Evolutionary conservation across 2,888 invertebrate species (phyloP), one percentile per base, ranked within the genome.

Genomic region (Pammene fasciana): DNA sequence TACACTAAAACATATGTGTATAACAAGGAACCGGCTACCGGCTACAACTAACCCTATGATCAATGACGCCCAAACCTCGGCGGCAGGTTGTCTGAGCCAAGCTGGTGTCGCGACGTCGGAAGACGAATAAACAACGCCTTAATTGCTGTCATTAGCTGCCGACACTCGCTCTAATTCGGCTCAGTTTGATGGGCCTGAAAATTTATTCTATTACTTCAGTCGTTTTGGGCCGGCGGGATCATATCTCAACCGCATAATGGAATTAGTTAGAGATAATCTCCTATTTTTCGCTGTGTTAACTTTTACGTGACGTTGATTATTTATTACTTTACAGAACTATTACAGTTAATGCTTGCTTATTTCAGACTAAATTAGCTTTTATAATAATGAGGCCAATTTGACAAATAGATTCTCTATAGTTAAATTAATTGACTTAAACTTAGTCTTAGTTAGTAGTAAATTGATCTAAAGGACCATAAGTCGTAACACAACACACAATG

Each of bases 161-260:
- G 78, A 78, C 79, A 83, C 80, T 84, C 81, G 76, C 75, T 78
- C 75, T 84, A 84, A 86, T 86, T 86, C 79, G 76, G 75, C 73
- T 79, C 73, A 76, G 81, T 80, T 86, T 82, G 84, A 88, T 87
- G 81, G 79, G 68, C 76, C 75, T 75, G 82, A 85, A 86, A 89
- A 89, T 86, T 71, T 86, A 87, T 88, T 84, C 85, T 78, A 84
- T 80, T 77, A 75, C 76, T 75, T 71, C 73, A 70, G 38, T 72
- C 72, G 76, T 73, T 74, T 75, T 73, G 66, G 66, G 43, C 43
- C 38, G 18, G 36, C 26, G 45, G 41, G 18, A 48, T 41, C 60
- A 41, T 67, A 64, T 71, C 45, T 68, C 41, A 67, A 43, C 56
- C 61, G 13, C 61, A 16, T 56, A 70, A 70, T 66, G 26, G 46